Percentiles rank a stretch among this genome's conserved stretches.
phyloP scores from a whole-genome alignment of 2,888 invertebrate genomes.

The Nomada ruficornis region DNA sequence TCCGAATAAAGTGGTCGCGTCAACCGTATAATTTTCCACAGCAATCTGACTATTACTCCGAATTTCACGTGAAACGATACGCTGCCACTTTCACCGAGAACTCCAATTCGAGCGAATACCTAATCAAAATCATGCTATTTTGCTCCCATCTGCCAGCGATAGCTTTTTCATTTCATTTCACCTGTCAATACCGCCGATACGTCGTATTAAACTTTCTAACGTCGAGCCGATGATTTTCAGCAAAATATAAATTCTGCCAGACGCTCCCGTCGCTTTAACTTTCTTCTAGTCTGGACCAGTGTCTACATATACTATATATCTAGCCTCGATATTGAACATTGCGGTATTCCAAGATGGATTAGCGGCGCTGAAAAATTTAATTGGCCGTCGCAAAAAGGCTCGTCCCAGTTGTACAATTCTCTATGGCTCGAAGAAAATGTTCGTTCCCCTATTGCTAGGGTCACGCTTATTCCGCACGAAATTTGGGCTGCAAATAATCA shows the following conservation, averaged over 20 bases:
- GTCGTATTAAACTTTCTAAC: conserved; percentile 27
- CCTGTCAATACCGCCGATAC: not conserved
- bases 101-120: not conserved
- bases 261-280: not conserved
- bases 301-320: too few species aligned
- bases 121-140: not conserved
- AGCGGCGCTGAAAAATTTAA: conserved; percentile 34
- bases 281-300: not conserved
- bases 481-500: not conserved
- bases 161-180: not conserved
- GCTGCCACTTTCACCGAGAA: conserved; percentile 34
- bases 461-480: not conserved
- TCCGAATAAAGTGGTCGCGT: not conserved
- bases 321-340: not conserved
- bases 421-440: too few species aligned
- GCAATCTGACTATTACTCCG: not conserved
- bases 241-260: not conserved
- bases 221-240: not conserved
- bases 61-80: not conserved
- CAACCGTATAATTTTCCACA: not conserved
- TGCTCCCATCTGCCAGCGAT: not conserved
- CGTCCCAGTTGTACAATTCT: conserved; percentile 45
- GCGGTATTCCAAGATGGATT: not conserved
- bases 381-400: conserved; percentile 31
- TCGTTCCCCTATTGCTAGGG: too few species aligned